Conservation (phyloP, 2,888 invertebrate species). For the Acanthacorydalis orientalis region DNA sequence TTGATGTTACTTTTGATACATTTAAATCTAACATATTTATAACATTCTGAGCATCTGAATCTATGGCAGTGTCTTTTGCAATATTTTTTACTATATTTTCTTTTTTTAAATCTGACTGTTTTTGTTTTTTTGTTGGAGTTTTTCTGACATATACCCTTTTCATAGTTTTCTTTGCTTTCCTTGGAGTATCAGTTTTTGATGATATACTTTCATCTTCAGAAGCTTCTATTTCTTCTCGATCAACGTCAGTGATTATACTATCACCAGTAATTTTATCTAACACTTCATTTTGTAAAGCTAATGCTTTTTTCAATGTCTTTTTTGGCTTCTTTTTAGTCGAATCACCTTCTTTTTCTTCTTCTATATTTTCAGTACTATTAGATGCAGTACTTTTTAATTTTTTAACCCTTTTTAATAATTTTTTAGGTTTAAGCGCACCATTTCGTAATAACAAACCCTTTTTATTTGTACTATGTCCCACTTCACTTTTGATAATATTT, state of each 20-base stretch:
- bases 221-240: neutral
- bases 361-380: neutral
- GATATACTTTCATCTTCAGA: neutral
- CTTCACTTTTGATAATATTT: slow-evolving; percentile 16
- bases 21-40: slow-evolving; percentile 26
- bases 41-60: slow-evolving; percentile 20
- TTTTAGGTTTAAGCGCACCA: slow-evolving; percentile 10
- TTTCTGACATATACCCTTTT: slow-evolving; percentile 15
- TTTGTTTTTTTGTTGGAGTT: slow-evolving; percentile 18
- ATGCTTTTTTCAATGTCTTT: slow-evolving; percentile 9
- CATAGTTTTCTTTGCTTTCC: slow-evolving; percentile 5
- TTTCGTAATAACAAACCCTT: slow-evolving; percentile 21
- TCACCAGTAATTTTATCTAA: neutral
- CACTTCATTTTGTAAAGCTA: neutral
- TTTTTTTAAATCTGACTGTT: too few relatives aligned
- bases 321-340: slow-evolving; percentile 12
- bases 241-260: neutral
- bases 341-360: slow-evolving; percentile 9
- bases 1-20: slow-evolving; percentile 15
- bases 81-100: slow-evolving; percentile 19
- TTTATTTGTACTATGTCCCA: slow-evolving; percentile 13
- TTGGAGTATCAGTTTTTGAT: neutral
- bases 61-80: slow-evolving; percentile 15
- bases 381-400: neutral
- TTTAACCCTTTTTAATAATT: neutral